phyloP scores from a whole-genome alignment of 2,113 vertebrate genomes.

The Epinephelus moara region DNA sequence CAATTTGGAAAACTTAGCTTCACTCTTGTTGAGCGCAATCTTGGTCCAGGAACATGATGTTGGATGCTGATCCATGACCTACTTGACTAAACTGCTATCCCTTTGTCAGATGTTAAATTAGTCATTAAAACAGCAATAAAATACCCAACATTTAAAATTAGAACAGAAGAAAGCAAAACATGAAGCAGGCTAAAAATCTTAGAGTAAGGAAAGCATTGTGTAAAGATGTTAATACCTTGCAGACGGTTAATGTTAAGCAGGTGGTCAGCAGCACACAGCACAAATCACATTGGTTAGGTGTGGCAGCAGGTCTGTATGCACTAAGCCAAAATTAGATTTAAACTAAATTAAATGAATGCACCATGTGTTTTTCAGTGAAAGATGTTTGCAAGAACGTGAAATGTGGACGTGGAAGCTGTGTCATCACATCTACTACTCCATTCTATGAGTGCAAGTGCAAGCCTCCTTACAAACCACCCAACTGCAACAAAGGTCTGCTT shows the following conservation, averaged over 20 bases:
- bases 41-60: too few species aligned
- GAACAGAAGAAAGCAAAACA: too few species aligned
- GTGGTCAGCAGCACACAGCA: background rate
- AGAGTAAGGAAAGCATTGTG: too few species aligned
- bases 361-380: constrained; percentile 53
- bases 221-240: too few species aligned
- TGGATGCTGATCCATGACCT: too few species aligned
- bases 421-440: constrained; percentile 49
- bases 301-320: background rate
- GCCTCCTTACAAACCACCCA: constrained; percentile 57
- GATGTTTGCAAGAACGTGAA: constrained; percentile 68
- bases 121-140: too few species aligned
- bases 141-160: too few species aligned
- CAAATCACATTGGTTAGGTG: background rate
- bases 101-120: too few species aligned
- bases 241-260: background rate
- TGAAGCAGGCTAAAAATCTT: too few species aligned
- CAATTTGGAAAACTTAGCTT: too few species aligned
- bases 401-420: constrained; percentile 74
- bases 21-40: too few species aligned
- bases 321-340: background rate
- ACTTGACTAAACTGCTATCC: too few species aligned
- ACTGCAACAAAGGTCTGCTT: constrained; percentile 73
- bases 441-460: constrained; percentile 78
- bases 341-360: background rate